Evolutionary conservation across 1,140 invertebrate genomes (phyloP), one percentile per base, ranked within the genome.

Genomic region (Ostrea edulis): DNA sequence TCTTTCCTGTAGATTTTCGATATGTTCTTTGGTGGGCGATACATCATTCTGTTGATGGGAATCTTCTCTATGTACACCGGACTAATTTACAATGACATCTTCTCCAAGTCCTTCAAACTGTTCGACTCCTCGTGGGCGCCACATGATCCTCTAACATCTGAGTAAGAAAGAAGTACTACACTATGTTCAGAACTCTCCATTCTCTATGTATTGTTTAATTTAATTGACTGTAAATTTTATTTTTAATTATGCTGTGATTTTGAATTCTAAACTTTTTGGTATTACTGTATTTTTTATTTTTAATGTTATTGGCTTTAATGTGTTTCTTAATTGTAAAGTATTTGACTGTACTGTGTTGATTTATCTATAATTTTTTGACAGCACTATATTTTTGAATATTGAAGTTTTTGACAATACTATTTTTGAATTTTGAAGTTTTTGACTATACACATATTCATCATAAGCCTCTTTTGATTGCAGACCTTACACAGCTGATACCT

Each of bases 11-110:
- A 97, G 97, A 99, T 99, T 92, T 99, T 98, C 97, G 98, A 97
- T 93, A 99, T 98, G 84, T 99, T 99, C 96, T 99, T 99, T 94
- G 97, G 97, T 52, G 99, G 99, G 86, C 97, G 99, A 84, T 99
- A 99, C 95, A 99, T 99, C 90, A 98, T 99, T 82, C 95, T 99
- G 25, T 95, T 99, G 85, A 99, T 99, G 99, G 99, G 99, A 20
- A 92, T 97, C 0, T 99, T 99, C 95, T 99, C 98, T 0, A 97
- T 99, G 86, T 99, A 99, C 95, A 99, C 98, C 29, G 99, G 99
- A 2, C 93, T 99, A n/a, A 97, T 99, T 58, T 99, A 99, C 95
- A 99, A 99, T 95, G 99, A 99, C 93, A 95, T 98, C 11, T 99
- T 99, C 95, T 98, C 98, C 7, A 99, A 99, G 94, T 98, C 98